Base-by-base conservation (phyloP, 2,113 vertebrate genomes). In the Alligator mississippiensis region DNA sequence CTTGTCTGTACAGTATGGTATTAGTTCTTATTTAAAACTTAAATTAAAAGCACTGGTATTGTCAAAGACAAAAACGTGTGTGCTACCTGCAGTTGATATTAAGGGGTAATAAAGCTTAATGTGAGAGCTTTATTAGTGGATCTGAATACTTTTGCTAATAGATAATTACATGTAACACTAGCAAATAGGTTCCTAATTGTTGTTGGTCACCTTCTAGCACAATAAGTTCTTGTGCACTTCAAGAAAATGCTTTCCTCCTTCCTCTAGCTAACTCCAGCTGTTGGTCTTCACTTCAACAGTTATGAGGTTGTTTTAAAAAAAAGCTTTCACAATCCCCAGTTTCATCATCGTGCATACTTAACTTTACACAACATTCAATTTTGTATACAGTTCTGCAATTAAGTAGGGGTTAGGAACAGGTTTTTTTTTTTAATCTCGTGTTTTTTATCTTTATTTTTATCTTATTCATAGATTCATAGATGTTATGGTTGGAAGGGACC, bases 121-220 rank as follows among this genome's bases (percentile, higher is more conserved):
- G 2, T 18, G 76, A 84, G 68, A 61, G 60, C 38, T 78, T 80
- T 59, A 24, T 3, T 0, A 1, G 89, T 64, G 58, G 19, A 24
- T 27, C 21, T 24, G 27, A 19, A 13, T 2, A 59, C 15, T 72
- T 27, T 0, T 0, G 47, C 0, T 0, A 79, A 74, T 1, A 2
- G 64, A 24, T 59, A 11, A 74, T 25, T 22, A 27, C 16, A 27
- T 38, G 14, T 59, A 63, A 11, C 0, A 0, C 25, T 11, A 1
- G 27, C 28, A 38, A 25, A 66, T 12, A 11, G 0, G 0, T 15
- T 9, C 30, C 58, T 74, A 34, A n/a, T 0, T 3, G 30, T 75
- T 0, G 0, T 82, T n/a, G 64, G 61, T 3, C 25, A 54, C 19
- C 19, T 22, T 21, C 25, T 38, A 10, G 8, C 10, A 1, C 30